A percentile compares a stretch with the other conserved stretches of the same genome.
These are phyloP conservation scores for Osmerus eperlanus DNA, from an alignment of 2,113 vertebrate genomes.

Conservation along the genomic window DNA sequence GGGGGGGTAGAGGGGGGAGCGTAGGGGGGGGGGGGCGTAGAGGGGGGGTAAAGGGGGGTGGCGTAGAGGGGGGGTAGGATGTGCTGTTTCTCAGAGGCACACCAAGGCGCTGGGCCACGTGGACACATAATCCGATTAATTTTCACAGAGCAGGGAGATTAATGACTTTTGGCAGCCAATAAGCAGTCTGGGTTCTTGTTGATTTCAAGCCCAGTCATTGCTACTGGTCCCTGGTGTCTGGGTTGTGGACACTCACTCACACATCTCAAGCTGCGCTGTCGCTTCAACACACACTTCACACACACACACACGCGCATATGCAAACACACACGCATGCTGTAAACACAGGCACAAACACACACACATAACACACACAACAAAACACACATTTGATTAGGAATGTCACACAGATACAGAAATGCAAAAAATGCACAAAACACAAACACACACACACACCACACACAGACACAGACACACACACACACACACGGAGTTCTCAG, in stretches of 20 bases:
- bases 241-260: constrained; percentile 26
- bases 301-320: constrained; percentile 8
- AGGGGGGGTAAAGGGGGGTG: constrained; percentile 1
- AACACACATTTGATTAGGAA: background rate
- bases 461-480: background rate
- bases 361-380: background rate
- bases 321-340: background rate
- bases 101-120: constrained; percentile 49
- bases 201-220: constrained; percentile 57
- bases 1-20: no score
- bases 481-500: background rate
- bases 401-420: background rate
- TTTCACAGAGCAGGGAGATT: constrained; percentile 61
- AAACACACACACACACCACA: no score
- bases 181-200: constrained; percentile 56
- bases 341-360: background rate
- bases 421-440: background rate
- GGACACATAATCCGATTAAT: constrained; percentile 67
- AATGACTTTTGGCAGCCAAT: constrained; percentile 72
- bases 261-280: background rate
- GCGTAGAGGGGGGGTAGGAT: constrained; percentile 16
- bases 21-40: constrained; percentile 5
- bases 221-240: constrained; percentile 25
- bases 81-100: constrained; percentile 36
- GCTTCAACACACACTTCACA: background rate